phyloP scores from a whole-genome alignment of 2,797 vertebrate genomes.

The Poeciliopsis infans region DNA sequence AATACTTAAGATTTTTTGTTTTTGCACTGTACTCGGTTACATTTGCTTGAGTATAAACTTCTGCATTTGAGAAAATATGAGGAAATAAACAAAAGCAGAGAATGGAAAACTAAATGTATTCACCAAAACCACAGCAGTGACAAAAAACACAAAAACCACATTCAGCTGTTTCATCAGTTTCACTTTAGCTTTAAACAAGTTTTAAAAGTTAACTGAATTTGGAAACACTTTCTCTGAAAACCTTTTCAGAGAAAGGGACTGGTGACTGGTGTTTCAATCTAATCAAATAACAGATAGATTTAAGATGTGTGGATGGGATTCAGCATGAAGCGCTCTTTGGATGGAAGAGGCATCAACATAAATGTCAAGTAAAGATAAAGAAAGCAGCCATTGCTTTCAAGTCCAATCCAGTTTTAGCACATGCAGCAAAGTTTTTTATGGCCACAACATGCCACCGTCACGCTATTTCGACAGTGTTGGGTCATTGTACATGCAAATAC shows the following conservation, averaged over 20 bases:
- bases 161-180: neutral
- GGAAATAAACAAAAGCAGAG: neutral
- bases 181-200: neutral
- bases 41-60: neutral
- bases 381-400: too few species aligned
- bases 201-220: neutral
- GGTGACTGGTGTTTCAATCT: neutral
- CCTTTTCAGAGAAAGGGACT: neutral
- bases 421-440: too few species aligned
- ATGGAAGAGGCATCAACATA: neutral
- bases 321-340: neutral
- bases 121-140: neutral
- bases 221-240: neutral
- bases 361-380: neutral
- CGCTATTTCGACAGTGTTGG: too few species aligned
- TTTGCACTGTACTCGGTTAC: too few species aligned
- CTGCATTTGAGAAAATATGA: neutral
- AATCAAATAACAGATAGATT: neutral
- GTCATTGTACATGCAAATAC: too few species aligned
- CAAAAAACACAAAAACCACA: neutral
- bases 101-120: neutral
- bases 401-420: too few species aligned
- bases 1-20: too few species aligned
- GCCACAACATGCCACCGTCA: too few species aligned
- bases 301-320: neutral